Percentiles rank a stretch among this genome's conserved stretches.
phyloP scores from a whole-genome alignment of 2,113 vertebrate species.

The Eretmochelys imbricata region DNA sequence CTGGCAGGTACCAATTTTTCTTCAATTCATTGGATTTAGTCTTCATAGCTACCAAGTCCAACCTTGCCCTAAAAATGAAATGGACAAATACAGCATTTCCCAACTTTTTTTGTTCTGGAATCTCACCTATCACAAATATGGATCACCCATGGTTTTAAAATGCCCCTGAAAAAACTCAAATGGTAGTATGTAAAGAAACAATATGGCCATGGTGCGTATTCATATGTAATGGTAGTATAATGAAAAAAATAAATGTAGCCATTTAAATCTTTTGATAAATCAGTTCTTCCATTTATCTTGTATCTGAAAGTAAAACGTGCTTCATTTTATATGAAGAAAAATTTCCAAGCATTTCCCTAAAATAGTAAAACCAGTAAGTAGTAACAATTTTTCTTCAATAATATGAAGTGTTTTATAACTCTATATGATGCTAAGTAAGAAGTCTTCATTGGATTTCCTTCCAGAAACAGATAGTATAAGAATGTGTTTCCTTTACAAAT shows the following conservation, averaged over 20 bases:
- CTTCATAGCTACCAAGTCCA: fast-evolving
- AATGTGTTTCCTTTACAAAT: constrained; percentile 70
- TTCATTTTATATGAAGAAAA: constrained; percentile 60
- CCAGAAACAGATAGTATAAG: constrained; percentile 68
- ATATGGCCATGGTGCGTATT: constrained; percentile 1
- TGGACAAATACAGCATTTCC: not conserved
- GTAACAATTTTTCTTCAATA: constrained; percentile 59
- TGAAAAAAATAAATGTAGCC: not conserved
- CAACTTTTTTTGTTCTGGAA: not conserved
- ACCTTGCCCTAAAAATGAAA: fast-evolving
- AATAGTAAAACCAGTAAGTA: constrained; percentile 63
- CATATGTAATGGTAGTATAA: not conserved
- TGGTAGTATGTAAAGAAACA: not conserved
- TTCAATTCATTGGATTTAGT: fast-evolving
- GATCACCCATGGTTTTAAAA: not conserved
- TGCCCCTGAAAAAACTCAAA: not conserved
- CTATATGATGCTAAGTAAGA: constrained; percentile 53
- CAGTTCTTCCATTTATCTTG: constrained; percentile 59
- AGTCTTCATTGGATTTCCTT: constrained; percentile 72
- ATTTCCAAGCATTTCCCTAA: constrained; percentile 63
- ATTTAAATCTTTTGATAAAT: not conserved
- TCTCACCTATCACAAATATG: fast-evolving
- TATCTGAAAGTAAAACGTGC: constrained; percentile 56
- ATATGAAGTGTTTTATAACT: constrained; percentile 50
- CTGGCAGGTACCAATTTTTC: fast-evolving